Evolutionary conservation across 35 echinoderm and acorn worm species (phyloP).

Genomic region (Eucidaris tribuloides): DNA sequence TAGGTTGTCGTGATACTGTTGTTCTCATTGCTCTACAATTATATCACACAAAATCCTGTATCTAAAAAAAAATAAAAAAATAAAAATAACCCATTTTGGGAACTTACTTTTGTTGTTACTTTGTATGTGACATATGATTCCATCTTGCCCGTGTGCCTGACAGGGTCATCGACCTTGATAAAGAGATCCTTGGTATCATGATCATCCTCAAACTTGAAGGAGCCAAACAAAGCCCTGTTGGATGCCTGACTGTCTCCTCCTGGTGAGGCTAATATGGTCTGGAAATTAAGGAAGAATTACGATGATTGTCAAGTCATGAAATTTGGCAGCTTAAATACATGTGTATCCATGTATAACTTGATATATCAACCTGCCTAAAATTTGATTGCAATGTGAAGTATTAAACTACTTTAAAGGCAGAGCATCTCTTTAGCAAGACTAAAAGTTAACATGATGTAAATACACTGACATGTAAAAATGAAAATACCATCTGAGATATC

Average conservation of each 20-base stretch:
- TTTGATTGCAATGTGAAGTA: too few relatives aligned
- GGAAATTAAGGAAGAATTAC: neutral
- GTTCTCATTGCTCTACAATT: too few relatives aligned
- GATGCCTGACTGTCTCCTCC: neutral
- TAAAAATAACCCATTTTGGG: too few relatives aligned
- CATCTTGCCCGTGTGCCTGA: constrained; percentile 80
- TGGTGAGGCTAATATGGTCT: neutral
- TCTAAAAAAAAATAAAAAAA: too few relatives aligned
- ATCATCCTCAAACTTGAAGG: constrained; percentile 63
- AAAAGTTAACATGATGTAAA: too few relatives aligned
- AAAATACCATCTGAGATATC: too few relatives aligned
- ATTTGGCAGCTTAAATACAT: neutral
- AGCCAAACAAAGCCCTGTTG: constrained; percentile 51
- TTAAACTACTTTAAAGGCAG: too few relatives aligned
- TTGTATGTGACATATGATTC: constrained; percentile 90
- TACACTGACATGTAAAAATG: too few relatives aligned
- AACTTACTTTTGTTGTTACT: constrained; percentile 89
- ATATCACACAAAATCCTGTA: too few relatives aligned
- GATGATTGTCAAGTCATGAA: neutral
- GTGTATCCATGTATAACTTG: neutral
- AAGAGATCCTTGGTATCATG: constrained; percentile 80
- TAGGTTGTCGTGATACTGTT: too few relatives aligned
- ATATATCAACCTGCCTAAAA: too few relatives aligned
- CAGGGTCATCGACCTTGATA: constrained; percentile 82
- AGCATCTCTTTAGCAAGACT: too few relatives aligned